Evolutionary conservation across 2,113 vertebrate species (phyloP), one percentile per base, ranked within the genome.

Genomic region (Uria lomvia): DNA sequence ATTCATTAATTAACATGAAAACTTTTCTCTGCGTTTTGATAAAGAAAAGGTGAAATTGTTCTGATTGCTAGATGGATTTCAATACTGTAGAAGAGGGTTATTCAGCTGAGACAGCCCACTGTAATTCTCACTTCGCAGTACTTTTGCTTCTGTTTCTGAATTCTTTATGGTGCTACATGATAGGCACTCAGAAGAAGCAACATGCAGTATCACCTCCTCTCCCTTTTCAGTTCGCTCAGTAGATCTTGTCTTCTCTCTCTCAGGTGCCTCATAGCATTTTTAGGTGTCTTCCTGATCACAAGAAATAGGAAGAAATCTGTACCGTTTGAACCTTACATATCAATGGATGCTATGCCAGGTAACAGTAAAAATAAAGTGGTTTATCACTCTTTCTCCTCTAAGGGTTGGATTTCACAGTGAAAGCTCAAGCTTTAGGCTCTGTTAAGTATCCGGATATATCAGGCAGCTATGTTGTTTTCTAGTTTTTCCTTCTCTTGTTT

Each of bases 311-410:
- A 98, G 97, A 99, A 97, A 90, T 82, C 97, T 36, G 98, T 99
- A 65, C 96, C 98, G 3, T 99, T 99, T 73, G 99, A 99, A 97
- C 99, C 99, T 1, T 99, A 99, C 72, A 99, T 99, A 93, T 99
- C 99, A 9, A 99, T 99, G 99, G 99, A 99, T 76, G 98, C 99
- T 97, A 97, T 98, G 96, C 99, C 99, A 98, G 99, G 99, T 99
- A 97, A 96, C 5, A 21, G 29, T 18, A 27, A 71, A n/a, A 56
- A 4, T 19, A 26, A n/a, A 8, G 3, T 45, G 40, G 4, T 76
- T 71, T 52, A 17, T 14, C 26, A 5, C 22, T 2, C 5, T 45
- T 36, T 60, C 29, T 59, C n/a, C 19, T 26, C 7, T 2, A 30
- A 21, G 7, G 5, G 19, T 38, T 82, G 63, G 32, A 40, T 49